Percentiles rank a stretch among this genome's conserved stretches.
Conservation (phyloP, 1,140 invertebrate species). For the Euwallacea similis region DNA sequence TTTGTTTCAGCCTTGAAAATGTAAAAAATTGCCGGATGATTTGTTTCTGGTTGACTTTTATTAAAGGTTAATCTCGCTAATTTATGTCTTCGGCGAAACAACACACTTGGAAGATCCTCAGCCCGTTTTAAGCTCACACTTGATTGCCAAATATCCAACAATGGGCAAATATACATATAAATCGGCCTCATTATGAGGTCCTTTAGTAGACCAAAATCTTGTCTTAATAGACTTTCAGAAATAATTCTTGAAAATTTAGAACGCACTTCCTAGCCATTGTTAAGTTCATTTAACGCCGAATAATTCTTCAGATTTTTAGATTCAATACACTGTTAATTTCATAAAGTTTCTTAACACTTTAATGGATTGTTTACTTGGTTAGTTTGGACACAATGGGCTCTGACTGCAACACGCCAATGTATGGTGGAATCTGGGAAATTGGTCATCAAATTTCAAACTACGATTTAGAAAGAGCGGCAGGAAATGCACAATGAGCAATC, state of each 20-base stretch:
- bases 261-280: slow-evolving; percentile 6
- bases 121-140: too few species aligned
- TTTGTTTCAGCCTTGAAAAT: too few species aligned
- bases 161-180: not conserved
- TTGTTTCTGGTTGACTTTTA: too few species aligned
- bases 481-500: not conserved
- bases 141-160: slow-evolving; percentile 2
- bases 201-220: not conserved
- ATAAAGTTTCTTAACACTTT: not conserved
- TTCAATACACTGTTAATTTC: slow-evolving; percentile 3
- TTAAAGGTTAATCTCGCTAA: too few species aligned
- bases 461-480: not conserved
- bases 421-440: not conserved
- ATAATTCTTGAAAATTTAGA: not conserved
- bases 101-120: too few species aligned
- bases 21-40: too few species aligned
- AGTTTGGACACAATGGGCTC: not conserved
- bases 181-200: not conserved
- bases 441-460: not conserved
- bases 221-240: not conserved
- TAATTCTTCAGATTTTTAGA: not conserved
- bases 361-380: not conserved
- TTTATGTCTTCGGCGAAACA: too few species aligned
- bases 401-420: not conserved
- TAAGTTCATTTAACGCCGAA: not conserved